Conservation (phyloP, 2,888 invertebrate species). For the Pilophorus perplexus region DNA sequence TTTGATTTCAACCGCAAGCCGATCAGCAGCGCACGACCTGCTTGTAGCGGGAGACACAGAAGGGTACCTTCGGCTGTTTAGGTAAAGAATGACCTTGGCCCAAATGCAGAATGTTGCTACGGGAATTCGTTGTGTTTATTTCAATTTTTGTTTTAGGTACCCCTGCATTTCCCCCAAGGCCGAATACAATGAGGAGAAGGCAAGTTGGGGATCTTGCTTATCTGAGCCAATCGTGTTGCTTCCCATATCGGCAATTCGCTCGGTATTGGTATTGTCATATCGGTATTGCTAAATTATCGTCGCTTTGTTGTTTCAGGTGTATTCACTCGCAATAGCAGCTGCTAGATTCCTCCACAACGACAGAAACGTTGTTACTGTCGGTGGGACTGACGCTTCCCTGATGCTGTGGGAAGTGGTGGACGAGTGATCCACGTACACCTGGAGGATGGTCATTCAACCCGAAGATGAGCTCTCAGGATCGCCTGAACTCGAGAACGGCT, state of each 20-base stretch:
- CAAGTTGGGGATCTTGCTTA: no score
- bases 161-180: slow-evolving; percentile 82
- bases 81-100: no score
- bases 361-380: slow-evolving; percentile 77
- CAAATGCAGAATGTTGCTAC: no score
- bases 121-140: not conserved
- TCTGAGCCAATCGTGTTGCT: no score
- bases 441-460: slow-evolving; percentile 37
- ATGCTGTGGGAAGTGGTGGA: slow-evolving; percentile 89
- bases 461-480: slow-evolving; percentile 17
- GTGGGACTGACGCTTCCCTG: slow-evolving; percentile 82
- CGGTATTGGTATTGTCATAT: not conserved
- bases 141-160: slow-evolving; percentile 58
- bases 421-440: slow-evolving; percentile 57
- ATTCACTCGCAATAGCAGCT: slow-evolving; percentile 76
- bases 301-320: slow-evolving; percentile 55
- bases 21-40: slow-evolving; percentile 79
- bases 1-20: slow-evolving; percentile 75
- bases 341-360: slow-evolving; percentile 84
- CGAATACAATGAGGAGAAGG: slow-evolving; percentile 81
- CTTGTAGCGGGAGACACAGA: slow-evolving; percentile 84
- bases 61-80: slow-evolving; percentile 80
- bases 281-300: no score
- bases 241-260: no score
- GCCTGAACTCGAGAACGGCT: not conserved